Evolutionary conservation across 2,888 invertebrate species (phyloP).

Genomic region (Chirona hameri): DNA sequence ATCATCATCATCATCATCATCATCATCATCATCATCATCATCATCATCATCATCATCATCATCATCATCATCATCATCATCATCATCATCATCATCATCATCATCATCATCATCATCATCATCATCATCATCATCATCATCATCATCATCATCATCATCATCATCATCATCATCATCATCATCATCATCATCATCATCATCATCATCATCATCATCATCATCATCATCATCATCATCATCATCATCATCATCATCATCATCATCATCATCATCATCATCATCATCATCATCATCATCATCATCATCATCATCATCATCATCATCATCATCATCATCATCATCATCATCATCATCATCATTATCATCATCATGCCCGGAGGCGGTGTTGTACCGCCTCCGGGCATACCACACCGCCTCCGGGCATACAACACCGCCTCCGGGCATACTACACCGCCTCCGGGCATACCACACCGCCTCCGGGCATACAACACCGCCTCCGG

Average conservation of each 20-base stretch:
- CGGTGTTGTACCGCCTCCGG: no score
- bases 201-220: slow-evolving; percentile 22
- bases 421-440: no score
- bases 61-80: slow-evolving; percentile 22
- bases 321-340: slow-evolving; percentile 4
- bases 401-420: no score
- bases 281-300: slow-evolving; percentile 22
- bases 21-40: slow-evolving; percentile 22
- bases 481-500: no score
- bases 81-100: slow-evolving; percentile 9
- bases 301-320: slow-evolving; percentile 22
- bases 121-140: slow-evolving; percentile 22
- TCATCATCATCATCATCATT: not conserved
- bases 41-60: slow-evolving; percentile 22
- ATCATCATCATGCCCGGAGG: no score
- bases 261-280: slow-evolving; percentile 22
- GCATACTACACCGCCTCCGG: no score
- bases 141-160: slow-evolving; percentile 22
- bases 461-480: no score
- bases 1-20: slow-evolving; percentile 22
- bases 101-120: slow-evolving; percentile 22
- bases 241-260: slow-evolving; percentile 22
- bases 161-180: slow-evolving; percentile 22
- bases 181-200: slow-evolving; percentile 22
- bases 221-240: slow-evolving; percentile 22